Evolutionary conservation across 2,113 vertebrate species (phyloP).

Genomic region (Tympanuchus pallidicinctus): DNA sequence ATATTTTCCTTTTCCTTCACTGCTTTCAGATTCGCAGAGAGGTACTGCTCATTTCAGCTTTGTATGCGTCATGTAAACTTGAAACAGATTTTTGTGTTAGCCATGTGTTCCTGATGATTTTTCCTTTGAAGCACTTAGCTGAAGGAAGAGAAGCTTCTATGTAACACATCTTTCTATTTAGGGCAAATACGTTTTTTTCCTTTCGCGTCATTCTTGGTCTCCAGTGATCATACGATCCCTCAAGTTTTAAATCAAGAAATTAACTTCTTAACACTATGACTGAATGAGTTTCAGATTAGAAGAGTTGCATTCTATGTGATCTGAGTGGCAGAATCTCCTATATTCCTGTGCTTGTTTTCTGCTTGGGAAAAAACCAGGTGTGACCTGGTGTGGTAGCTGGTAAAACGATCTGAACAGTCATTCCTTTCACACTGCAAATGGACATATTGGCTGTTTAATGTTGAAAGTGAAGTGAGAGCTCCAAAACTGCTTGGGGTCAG

Average conservation of each 20-base stretch:
- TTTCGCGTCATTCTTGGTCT: not conserved
- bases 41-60: not conserved
- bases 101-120: not conserved
- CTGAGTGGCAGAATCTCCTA: not conserved
- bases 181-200: not conserved
- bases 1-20: not conserved
- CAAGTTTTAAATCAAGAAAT: not conserved
- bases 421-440: accelerated
- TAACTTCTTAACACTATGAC: not conserved
- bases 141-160: not conserved
- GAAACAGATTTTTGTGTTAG: not conserved
- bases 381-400: not conserved
- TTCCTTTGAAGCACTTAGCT: not conserved
- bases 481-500: not conserved
- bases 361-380: not conserved
- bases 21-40: not conserved
- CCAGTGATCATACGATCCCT: not conserved
- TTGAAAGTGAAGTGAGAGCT: not conserved
- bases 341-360: not conserved
- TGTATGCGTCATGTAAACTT: not conserved
- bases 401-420: not conserved
- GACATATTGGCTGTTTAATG: not conserved
- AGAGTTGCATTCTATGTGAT: not conserved
- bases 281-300: not conserved
- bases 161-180: not conserved